These are phyloP conservation scores for Salarias fasciatus DNA, from an alignment of 2,797 vertebrate genomes.

Conservation along the genomic window DNA sequence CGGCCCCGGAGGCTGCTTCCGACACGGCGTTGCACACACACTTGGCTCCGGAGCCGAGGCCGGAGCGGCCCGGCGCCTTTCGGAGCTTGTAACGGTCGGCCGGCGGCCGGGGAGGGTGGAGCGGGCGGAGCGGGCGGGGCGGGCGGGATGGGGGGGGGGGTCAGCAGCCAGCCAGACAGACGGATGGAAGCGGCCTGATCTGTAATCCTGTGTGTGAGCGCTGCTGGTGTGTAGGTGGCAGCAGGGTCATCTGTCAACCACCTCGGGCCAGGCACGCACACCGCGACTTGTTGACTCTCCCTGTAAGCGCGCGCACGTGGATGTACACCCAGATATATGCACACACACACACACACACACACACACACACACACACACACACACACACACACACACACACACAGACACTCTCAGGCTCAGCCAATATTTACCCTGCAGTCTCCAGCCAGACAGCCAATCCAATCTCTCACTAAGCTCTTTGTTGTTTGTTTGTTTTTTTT, in stretches of 20 bases:
- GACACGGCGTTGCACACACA: no score
- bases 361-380: constrained; percentile 29
- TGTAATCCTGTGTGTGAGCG: constrained; percentile 67
- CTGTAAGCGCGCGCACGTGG: constrained; percentile 30
- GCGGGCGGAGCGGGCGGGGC: no score
- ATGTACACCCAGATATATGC: constrained; percentile 39
- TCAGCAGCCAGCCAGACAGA: constrained; percentile 59
- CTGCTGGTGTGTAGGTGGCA: constrained; percentile 71
- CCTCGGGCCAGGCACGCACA: constrained; percentile 57
- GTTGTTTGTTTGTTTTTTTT: constrained; percentile 55
- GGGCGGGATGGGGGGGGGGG: constrained; percentile 28
- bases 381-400: constrained; percentile 31
- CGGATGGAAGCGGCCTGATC: constrained; percentile 66
- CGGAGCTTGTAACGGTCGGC: no score
- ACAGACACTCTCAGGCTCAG: constrained; percentile 50
- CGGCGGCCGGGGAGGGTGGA: no score
- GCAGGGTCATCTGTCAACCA: constrained; percentile 65
- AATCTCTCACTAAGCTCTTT: constrained; percentile 69
- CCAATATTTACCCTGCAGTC: constrained; percentile 73
- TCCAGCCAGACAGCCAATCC: constrained; percentile 66
- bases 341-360: constrained; percentile 19
- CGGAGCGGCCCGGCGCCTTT: no score
- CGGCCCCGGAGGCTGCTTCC: no score
- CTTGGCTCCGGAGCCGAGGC: no score
- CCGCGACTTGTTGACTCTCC: constrained; percentile 62